Evolutionary conservation across 2,888 invertebrate species (phyloP).

Genomic region (Mamestra brassicae): DNA sequence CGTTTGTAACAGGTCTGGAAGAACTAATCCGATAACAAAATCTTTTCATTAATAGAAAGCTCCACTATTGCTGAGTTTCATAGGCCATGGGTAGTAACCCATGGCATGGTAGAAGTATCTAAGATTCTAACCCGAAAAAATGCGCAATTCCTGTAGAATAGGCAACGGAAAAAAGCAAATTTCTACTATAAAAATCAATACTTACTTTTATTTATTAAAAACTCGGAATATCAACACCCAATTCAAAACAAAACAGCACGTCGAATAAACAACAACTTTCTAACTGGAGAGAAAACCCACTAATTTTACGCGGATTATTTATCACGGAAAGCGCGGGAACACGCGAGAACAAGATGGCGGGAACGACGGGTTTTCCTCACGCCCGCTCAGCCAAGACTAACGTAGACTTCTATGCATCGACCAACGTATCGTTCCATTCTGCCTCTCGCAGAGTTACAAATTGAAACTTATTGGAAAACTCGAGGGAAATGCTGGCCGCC

Average conservation of each 20-base stretch:
- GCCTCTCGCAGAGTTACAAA: conserved; percentile 47
- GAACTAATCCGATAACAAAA: neutral
- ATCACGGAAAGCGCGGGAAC: conserved; percentile 56
- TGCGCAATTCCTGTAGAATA: neutral
- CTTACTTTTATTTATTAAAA: conserved; percentile 39
- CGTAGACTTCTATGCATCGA: conserved; percentile 34
- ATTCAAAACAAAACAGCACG: conserved; percentile 19
- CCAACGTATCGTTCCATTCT: conserved; percentile 61
- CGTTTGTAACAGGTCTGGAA: neutral
- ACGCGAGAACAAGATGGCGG: conserved; percentile 43
- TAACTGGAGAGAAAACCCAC: conserved; percentile 19
- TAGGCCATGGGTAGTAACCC: neutral
- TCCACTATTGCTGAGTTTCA: neutral
- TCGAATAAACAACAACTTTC: conserved; percentile 11
- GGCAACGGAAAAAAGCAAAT: neutral
- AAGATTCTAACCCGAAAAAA: neutral
- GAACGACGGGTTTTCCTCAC: conserved; percentile 48
- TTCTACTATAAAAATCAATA: neutral
- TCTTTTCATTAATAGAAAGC: neutral
- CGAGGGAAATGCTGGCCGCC: conserved; percentile 47
- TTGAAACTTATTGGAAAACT: conserved; percentile 62
- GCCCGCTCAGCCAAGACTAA: conserved; percentile 67
- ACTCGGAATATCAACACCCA: conserved; percentile 25
- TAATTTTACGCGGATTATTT: conserved; percentile 43
- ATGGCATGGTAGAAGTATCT: too few species aligned